These are phyloP conservation scores for Eristalis arbustorum DNA, from an alignment of 2,888 invertebrate genomes.

Conservation along the genomic window DNA sequence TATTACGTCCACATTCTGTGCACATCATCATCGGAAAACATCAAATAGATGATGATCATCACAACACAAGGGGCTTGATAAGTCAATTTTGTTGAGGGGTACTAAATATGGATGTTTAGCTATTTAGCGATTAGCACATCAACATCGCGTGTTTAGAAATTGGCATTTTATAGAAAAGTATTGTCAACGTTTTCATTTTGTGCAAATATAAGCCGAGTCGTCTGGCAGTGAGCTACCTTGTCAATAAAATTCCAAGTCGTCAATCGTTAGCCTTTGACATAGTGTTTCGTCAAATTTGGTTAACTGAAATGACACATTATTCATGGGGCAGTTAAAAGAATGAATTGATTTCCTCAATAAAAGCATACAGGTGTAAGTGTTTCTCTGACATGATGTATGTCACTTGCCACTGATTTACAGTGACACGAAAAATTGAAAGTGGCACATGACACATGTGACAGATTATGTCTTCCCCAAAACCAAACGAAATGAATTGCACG, in stretches of 20 bases:
- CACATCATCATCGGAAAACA: slow-evolving; percentile 10
- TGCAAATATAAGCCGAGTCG: not conserved
- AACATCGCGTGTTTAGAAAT: not conserved
- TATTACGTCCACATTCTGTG: not conserved
- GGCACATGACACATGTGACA: not conserved
- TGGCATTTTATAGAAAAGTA: no score
- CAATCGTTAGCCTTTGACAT: not conserved
- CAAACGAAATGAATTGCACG: no score
- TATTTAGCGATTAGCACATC: not conserved
- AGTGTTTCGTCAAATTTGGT: not conserved
- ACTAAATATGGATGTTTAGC: not conserved
- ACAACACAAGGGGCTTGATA: not conserved
- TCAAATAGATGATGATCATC: slow-evolving; percentile 19
- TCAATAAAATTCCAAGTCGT: no score
- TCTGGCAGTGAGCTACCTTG: no score
- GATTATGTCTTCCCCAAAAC: not conserved
- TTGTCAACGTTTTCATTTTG: not conserved
- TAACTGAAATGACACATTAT: not conserved
- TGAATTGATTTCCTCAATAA: not conserved
- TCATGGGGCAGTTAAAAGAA: not conserved
- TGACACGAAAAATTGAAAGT: not conserved
- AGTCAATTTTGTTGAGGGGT: not conserved
- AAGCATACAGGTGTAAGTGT: no score
- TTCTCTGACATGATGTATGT: not conserved
- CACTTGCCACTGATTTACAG: not conserved